Conservation (phyloP, 2,888 invertebrate species). For the Caenorhabditis parvicauda region DNA sequence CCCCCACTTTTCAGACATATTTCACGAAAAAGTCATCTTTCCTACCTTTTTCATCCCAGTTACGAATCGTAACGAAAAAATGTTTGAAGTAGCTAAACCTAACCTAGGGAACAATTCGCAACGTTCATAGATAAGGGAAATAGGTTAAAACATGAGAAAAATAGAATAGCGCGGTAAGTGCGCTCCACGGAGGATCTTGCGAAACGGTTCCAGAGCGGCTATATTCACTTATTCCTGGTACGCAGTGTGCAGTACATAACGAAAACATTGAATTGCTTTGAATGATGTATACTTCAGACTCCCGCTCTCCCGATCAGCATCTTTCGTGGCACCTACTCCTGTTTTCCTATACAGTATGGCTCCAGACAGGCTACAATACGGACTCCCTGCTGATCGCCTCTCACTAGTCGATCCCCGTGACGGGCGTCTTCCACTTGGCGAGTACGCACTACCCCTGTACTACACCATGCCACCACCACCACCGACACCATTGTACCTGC, state of each 20-base stretch:
- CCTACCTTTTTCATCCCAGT: no score
- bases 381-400: conserved; percentile 6
- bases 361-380: conserved; percentile 3
- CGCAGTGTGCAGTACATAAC: neutral
- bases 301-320: conserved; percentile 26
- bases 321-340: conserved; percentile 25
- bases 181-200: neutral
- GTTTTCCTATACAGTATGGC: conserved; percentile 25
- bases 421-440: conserved; percentile 17
- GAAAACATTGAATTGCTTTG: neutral
- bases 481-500: conserved; percentile 14
- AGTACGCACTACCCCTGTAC: conserved; percentile 18
- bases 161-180: no score
- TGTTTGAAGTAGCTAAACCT: no score
- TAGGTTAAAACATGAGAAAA: no score
- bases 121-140: no score
- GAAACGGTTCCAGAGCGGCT: conserved; percentile 9
- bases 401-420: conserved; percentile 16
- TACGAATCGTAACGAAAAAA: no score
- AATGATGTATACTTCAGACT: conserved; percentile 6
- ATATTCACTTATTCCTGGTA: neutral
- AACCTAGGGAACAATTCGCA: no score
- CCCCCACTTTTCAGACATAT: no score
- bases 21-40: no score
- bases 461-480: conserved; percentile 15